Conservation (phyloP, 2,797 vertebrate genomes). For the Falco biarmicus region DNA sequence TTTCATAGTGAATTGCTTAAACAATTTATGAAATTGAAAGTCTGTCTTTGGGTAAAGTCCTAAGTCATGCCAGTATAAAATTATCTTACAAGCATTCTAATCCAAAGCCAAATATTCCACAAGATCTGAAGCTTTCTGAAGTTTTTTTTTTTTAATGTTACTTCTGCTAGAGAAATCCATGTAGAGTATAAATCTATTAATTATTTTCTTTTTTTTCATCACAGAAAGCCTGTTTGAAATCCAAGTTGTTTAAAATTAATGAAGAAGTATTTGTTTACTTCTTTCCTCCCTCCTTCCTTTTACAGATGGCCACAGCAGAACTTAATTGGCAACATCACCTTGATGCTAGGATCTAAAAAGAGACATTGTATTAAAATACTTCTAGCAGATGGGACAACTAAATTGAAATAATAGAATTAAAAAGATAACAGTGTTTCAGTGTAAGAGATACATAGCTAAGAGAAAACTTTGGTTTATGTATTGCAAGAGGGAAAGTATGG, state of each 20-base stretch:
- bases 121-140: background rate
- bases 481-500: background rate
- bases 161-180: background rate
- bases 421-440: background rate
- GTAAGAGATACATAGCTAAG: background rate
- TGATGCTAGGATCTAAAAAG: slow-evolving; percentile 10
- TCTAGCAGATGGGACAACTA: background rate
- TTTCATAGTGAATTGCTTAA: background rate
- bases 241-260: background rate
- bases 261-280: background rate
- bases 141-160: background rate
- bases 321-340: background rate
- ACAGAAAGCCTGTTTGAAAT: background rate
- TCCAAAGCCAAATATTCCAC: background rate
- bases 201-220: background rate
- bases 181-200: background rate
- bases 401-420: background rate
- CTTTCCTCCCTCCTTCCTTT: background rate
- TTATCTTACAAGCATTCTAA: background rate
- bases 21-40: background rate
- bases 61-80: background rate
- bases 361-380: background rate
- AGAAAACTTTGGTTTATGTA: background rate
- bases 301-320: background rate
- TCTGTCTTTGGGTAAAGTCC: background rate